Percentiles rank a stretch among this genome's conserved stretches.
Evolutionary conservation across 2,113 vertebrate species (phyloP).

Genomic region (Tricholaema leucomelas): DNA sequence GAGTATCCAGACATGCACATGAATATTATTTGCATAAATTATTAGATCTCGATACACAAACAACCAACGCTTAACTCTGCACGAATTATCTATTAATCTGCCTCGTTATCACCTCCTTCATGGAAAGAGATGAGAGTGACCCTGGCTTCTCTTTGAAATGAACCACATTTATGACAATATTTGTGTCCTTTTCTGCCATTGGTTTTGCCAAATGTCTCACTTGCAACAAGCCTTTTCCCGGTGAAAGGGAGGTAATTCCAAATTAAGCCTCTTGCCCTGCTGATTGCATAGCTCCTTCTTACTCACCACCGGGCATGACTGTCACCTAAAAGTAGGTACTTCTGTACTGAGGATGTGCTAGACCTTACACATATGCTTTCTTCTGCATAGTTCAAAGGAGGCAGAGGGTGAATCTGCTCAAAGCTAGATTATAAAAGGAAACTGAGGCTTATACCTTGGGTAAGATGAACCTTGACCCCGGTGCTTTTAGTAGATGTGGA

Average conservation of each 20-base stretch:
- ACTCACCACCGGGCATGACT: neutral
- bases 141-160: neutral
- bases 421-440: neutral
- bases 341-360: neutral
- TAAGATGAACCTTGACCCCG: neutral
- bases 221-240: accelerated
- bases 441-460: neutral
- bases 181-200: neutral
- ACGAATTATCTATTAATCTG: neutral
- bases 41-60: neutral
- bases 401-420: neutral
- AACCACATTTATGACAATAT: neutral
- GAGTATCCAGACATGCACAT: neutral
- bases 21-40: neutral
- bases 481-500: neutral
- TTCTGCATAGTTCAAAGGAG: neutral
- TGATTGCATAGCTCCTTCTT: neutral
- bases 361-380: accelerated
- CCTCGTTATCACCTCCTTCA: neutral
- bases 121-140: neutral
- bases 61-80: neutral
- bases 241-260: neutral
- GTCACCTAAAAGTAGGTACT: neutral
- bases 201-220: neutral
- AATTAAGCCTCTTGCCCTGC: neutral